A percentile compares a stretch with the other conserved stretches of the same genome.
These are phyloP conservation scores for Eupsilia transversa DNA, from an alignment of 2,888 invertebrate species.

Conservation along the genomic window DNA sequence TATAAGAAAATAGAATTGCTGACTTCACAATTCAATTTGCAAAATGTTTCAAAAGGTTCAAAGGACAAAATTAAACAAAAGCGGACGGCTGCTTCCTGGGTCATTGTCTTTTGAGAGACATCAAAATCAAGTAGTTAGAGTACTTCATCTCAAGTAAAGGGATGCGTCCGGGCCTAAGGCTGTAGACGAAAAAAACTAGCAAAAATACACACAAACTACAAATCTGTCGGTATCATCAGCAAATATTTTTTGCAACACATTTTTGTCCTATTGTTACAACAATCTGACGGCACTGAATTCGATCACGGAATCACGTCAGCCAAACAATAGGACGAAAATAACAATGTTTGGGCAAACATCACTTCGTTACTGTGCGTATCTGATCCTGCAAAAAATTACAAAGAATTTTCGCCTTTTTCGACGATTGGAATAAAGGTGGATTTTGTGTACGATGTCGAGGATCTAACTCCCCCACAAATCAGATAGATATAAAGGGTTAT, in stretches of 20 bases:
- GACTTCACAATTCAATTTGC: conserved; percentile 46
- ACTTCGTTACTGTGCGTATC: conserved; percentile 57
- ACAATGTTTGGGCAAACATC: conserved; percentile 79
- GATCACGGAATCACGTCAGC: conserved; percentile 77
- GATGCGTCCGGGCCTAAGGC: conserved; percentile 57
- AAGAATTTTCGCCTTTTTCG: conserved; percentile 32
- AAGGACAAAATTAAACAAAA: conserved; percentile 51
- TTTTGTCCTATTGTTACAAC: conserved; percentile 76
- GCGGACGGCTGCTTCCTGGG: conserved; percentile 49
- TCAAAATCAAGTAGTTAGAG: conserved; percentile 32
- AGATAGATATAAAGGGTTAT: conserved; percentile 77
- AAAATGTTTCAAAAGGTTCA: conserved; percentile 43
- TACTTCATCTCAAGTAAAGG: conserved; percentile 34
- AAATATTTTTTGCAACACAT: conserved; percentile 70
- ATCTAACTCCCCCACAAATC: conserved; percentile 71
- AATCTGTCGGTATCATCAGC: conserved; percentile 66
- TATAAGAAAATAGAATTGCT: conserved; percentile 24
- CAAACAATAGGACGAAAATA: conserved; percentile 77
- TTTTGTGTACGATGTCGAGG: conserved; percentile 31
- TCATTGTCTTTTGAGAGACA: conserved; percentile 45
- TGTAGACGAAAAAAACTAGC: conserved; percentile 44
- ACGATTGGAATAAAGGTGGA: conserved; percentile 32
- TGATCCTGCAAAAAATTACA: conserved; percentile 46
- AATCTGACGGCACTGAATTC: conserved; percentile 80
- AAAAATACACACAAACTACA: conserved; percentile 46